A percentile compares a stretch with the other conserved stretches of the same genome.
These are phyloP conservation scores for Thalassophryne amazonica DNA, from an alignment of 2,797 vertebrate genomes.

Conservation along the genomic window DNA sequence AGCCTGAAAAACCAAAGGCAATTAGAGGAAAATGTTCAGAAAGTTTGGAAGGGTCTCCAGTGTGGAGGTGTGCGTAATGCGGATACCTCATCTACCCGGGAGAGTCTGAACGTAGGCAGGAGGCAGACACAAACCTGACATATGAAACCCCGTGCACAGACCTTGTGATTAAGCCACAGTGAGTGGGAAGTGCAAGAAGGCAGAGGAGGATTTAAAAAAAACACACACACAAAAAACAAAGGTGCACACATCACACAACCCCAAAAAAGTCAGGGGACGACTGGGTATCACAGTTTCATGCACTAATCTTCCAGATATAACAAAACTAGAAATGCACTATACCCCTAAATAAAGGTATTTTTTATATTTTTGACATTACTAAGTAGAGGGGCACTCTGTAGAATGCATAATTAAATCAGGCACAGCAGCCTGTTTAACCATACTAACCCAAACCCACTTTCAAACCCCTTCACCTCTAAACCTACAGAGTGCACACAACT, in stretches of 20 bases:
- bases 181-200: conserved; percentile 51
- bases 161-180: conserved; percentile 50
- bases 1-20: conserved; percentile 11
- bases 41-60: conserved; percentile 44
- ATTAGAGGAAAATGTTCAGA: conserved; percentile 33
- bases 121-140: conserved; percentile 48
- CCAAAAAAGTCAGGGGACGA: not conserved
- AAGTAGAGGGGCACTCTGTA: too few species aligned
- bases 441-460: too few species aligned
- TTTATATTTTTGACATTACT: too few species aligned
- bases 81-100: conserved; percentile 39
- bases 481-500: too few species aligned
- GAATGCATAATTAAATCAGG: too few species aligned
- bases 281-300: not conserved
- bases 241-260: conserved; percentile 27
- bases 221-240: conserved; percentile 6
- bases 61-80: conserved; percentile 43
- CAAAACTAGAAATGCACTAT: too few species aligned
- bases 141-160: conserved; percentile 26
- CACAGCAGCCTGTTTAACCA: too few species aligned
- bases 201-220: conserved; percentile 3
- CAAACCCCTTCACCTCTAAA: too few species aligned
- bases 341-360: too few species aligned
- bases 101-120: conserved; percentile 56
- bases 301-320: not conserved